phyloP scores from a whole-genome alignment of 92 coral and sea anemone species.

The Heliopora coerulea region DNA sequence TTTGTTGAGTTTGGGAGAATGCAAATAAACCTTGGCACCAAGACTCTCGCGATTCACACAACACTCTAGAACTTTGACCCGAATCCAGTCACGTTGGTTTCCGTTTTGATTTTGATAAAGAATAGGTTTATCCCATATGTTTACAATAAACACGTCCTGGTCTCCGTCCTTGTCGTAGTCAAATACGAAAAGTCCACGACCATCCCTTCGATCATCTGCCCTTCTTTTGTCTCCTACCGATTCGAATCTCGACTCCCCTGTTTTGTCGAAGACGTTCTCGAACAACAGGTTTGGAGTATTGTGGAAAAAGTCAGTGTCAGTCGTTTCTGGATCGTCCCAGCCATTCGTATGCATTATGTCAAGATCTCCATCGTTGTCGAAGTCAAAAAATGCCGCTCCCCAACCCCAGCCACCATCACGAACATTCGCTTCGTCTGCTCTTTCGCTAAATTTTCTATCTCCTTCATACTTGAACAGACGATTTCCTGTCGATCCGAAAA shows the following conservation, averaged over 20 bases:
- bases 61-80: slow-evolving; percentile 87
- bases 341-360: slow-evolving; percentile 95
- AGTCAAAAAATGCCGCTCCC: slow-evolving; percentile 96
- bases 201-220: slow-evolving; percentile 77
- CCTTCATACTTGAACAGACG: slow-evolving; percentile 77
- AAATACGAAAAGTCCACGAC: slow-evolving; percentile 85
- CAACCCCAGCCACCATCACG: slow-evolving; percentile 92
- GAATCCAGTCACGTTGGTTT: slow-evolving; percentile 75
- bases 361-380: slow-evolving; percentile 95
- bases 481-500: slow-evolving; percentile 92
- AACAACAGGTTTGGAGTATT: slow-evolving; percentile 77
- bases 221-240: slow-evolving; percentile 73
- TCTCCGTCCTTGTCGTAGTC: slow-evolving; percentile 98
- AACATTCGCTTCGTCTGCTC: slow-evolving; percentile 74
- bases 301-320: slow-evolving; percentile 94
- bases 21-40: slow-evolving; percentile 80
- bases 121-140: slow-evolving; percentile 76
- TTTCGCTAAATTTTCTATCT: slow-evolving; percentile 77
- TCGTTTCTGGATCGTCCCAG: slow-evolving; percentile 90
- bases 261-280: slow-evolving; percentile 66
- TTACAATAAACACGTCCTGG: slow-evolving; percentile 77
- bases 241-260: slow-evolving; percentile 60
- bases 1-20: slow-evolving; percentile 67
- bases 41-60: slow-evolving; percentile 72
- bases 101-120: slow-evolving; percentile 87